Percentiles rank a stretch among this genome's conserved stretches.
Evolutionary conservation across 2,113 vertebrate species (phyloP).

Genomic region (Rhinoptilus africanus): DNA sequence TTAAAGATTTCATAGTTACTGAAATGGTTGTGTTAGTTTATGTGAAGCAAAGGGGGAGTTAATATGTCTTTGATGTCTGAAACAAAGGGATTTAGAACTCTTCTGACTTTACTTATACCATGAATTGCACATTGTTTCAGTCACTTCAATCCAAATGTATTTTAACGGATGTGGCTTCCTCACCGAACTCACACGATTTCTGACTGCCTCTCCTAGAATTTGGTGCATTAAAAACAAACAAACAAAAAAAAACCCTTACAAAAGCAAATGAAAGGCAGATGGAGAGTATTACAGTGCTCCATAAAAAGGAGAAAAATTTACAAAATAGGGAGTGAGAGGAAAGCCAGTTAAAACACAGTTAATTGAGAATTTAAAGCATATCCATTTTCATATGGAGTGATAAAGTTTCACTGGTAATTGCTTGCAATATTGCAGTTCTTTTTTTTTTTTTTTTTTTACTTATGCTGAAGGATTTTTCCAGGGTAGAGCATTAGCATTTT

Average conservation of each 20-base stretch:
- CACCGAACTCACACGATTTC: not conserved
- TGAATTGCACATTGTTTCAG: slow-evolving; percentile 2
- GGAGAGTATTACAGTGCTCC: not conserved
- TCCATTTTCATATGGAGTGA: not conserved
- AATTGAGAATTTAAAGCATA: not conserved
- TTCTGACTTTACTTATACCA: not conserved
- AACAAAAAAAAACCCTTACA: not conserved
- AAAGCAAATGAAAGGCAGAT: slow-evolving; percentile 8
- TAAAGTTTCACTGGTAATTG: not conserved
- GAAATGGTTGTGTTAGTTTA: not conserved
- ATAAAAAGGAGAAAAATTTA: not conserved
- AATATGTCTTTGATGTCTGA: not conserved
- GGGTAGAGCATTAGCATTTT: not conserved
- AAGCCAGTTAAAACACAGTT: not conserved
- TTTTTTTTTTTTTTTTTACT: not conserved
- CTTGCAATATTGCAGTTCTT: not conserved
- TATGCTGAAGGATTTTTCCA: not conserved
- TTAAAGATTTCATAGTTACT: not conserved
- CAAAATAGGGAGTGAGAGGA: not conserved
- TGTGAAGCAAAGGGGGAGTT: not conserved
- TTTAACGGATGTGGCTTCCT: not conserved
- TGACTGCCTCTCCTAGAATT: not conserved
- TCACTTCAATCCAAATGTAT: not conserved
- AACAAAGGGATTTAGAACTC: not conserved
- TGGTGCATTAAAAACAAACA: not conserved